These are phyloP conservation scores for Oryzias javanicus DNA, from an alignment of 2,113 vertebrate genomes.

Conservation along the genomic window DNA sequence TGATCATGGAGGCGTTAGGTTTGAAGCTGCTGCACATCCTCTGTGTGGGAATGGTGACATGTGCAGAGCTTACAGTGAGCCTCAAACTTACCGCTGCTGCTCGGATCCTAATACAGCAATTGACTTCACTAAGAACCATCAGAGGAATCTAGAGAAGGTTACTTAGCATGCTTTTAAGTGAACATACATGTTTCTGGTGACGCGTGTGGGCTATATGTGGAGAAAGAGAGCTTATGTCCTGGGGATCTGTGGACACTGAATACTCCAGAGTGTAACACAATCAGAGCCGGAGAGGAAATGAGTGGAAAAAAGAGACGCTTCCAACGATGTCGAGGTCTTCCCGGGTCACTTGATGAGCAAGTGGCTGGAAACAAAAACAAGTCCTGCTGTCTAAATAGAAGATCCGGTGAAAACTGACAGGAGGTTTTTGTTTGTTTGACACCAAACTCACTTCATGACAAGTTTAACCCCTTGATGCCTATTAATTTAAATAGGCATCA, in stretches of 20 bases:
- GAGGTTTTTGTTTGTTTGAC: neutral
- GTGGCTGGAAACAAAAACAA: slow-evolving; percentile 44
- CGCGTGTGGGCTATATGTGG: slow-evolving; percentile 34
- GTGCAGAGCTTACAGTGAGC: slow-evolving; percentile 21
- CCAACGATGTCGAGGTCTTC: slow-evolving; percentile 30
- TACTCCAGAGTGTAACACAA: slow-evolving; percentile 25
- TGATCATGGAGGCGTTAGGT: slow-evolving; percentile 26
- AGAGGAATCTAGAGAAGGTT: slow-evolving; percentile 46
- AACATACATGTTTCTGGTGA: slow-evolving; percentile 39
- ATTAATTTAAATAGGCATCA: neutral
- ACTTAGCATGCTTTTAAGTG: slow-evolving; percentile 51
- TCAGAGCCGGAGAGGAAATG: slow-evolving; percentile 35
- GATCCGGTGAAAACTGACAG: slow-evolving; percentile 21
- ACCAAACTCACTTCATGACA: neutral
- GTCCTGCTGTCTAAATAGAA: slow-evolving; percentile 25
- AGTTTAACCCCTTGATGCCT: neutral
- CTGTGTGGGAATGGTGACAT: slow-evolving; percentile 35
- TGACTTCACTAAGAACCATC: slow-evolving; percentile 56
- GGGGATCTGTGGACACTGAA: slow-evolving; percentile 49
- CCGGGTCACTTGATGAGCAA: slow-evolving; percentile 44
- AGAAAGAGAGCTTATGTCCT: slow-evolving; percentile 12
- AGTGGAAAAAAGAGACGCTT: slow-evolving; percentile 44
- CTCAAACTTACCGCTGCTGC: slow-evolving; percentile 59
- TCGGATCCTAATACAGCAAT: slow-evolving; percentile 44
- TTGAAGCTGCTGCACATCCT: slow-evolving; percentile 9